Conservation (phyloP, 2,888 invertebrate species). For the Arenicola marina region DNA sequence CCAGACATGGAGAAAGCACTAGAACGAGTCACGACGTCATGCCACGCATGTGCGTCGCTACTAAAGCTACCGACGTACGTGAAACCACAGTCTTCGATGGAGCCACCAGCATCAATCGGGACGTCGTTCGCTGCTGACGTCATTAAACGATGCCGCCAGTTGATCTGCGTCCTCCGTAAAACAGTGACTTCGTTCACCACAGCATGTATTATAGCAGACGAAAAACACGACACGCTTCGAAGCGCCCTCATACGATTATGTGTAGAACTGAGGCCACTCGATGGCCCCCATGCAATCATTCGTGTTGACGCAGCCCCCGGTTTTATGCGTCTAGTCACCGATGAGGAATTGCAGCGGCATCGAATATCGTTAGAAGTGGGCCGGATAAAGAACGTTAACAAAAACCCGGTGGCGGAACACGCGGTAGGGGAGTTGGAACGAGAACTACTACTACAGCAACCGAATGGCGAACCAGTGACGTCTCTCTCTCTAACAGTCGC, state of each 20-base stretch:
- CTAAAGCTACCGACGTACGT: conserved; percentile 24
- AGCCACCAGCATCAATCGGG: conserved; percentile 30
- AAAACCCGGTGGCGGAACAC: neutral
- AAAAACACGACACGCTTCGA: conserved; percentile 5
- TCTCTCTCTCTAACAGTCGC: conserved; percentile 16
- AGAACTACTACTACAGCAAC: conserved; percentile 31
- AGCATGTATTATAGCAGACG: conserved; percentile 19
- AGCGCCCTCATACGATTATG: neutral
- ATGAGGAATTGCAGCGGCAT: neutral
- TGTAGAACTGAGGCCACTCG: neutral
- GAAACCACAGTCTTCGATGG: conserved; percentile 27
- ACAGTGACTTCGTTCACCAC: conserved; percentile 26
- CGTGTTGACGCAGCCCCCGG: neutral
- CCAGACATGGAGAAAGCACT: conserved; percentile 27
- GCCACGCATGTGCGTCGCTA: conserved; percentile 34
- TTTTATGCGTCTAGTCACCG: neutral
- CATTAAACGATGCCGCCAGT: conserved; percentile 30
- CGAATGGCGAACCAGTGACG: conserved; percentile 14
- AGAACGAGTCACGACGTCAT: conserved; percentile 19
- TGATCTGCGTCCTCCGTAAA: conserved; percentile 27
- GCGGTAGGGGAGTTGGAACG: neutral
- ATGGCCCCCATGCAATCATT: neutral
- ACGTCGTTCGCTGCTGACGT: conserved; percentile 38
- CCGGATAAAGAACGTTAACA: neutral
- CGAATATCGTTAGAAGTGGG: neutral